These are phyloP conservation scores for Rhopalosiphum nymphaeae DNA, from an alignment of 2,888 invertebrate genomes.

Conservation along the genomic window DNA sequence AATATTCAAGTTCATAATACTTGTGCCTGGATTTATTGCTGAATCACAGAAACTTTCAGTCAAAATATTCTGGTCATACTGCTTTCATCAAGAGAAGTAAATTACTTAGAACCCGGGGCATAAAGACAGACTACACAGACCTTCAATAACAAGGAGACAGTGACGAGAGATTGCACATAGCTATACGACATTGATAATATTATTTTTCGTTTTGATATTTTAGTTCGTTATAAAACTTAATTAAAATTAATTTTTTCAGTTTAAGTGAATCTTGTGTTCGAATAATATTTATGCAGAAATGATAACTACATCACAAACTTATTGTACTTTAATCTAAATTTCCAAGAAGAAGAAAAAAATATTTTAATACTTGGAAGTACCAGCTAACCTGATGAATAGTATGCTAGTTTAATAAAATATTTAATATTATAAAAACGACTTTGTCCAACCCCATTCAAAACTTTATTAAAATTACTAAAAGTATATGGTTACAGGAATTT, in stretches of 20 bases:
- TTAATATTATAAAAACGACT: not conserved
- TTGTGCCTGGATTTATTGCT: not conserved
- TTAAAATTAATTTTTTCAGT: not conserved
- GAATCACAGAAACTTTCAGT: not conserved
- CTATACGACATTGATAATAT: not conserved
- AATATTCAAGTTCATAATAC: not conserved
- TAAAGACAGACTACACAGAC: not conserved
- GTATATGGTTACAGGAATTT: not conserved
- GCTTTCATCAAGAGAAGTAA: not conserved
- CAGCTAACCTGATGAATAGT: not conserved
- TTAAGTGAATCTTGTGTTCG: not conserved
- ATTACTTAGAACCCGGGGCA: not conserved
- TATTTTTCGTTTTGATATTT: not conserved
- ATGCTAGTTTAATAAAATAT: not conserved
- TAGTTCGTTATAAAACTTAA: not conserved
- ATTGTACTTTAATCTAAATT: not conserved
- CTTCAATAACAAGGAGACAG: not conserved
- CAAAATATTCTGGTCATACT: not conserved
- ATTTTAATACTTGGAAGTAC: not conserved
- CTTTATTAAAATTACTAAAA: not conserved
- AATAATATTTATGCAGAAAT: not conserved
- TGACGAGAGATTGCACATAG: not conserved
- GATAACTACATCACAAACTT: not conserved
- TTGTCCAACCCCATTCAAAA: not conserved
- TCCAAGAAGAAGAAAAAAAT: not conserved